These are phyloP conservation scores for Lynx canadensis DNA, from an alignment of 2,113 vertebrate genomes.

Conservation along the genomic window DNA sequence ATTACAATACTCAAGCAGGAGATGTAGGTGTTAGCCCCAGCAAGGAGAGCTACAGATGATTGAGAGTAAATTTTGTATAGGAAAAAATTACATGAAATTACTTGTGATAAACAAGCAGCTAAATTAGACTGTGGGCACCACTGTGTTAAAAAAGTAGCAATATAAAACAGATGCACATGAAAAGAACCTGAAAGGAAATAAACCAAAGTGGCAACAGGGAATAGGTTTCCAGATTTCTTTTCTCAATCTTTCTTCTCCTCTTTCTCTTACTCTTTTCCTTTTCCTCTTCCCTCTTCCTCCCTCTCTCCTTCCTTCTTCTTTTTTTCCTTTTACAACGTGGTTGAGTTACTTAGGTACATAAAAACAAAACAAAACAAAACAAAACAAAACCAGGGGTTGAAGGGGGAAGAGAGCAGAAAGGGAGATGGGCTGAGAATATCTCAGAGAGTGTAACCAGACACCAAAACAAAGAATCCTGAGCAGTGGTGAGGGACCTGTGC, in stretches of 20 bases:
- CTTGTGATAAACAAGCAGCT: conserved; percentile 60
- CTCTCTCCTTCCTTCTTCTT: not conserved
- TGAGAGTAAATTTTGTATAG: conserved; percentile 39
- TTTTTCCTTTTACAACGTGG: not conserved
- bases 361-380: not conserved
- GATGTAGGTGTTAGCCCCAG: conserved; percentile 51
- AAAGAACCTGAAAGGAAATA: not conserved
- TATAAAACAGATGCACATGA: not conserved
- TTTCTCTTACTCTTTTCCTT: not conserved
- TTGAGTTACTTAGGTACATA: not conserved
- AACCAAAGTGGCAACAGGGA: not conserved
- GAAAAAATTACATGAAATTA: conserved; percentile 55
- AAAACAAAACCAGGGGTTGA: not conserved
- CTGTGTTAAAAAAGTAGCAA: conserved; percentile 7
- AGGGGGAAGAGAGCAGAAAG: not conserved
- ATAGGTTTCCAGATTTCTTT: not conserved
- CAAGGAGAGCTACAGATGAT: not conserved
- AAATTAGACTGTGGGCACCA: conserved; percentile 6
- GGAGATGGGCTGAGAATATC: not conserved
- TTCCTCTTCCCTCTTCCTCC: not conserved
- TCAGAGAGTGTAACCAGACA: not conserved
- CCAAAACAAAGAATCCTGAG: too few species aligned
- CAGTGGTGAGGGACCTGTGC: accelerated
- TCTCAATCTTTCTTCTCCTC: not conserved
- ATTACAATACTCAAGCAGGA: conserved; percentile 56